Evolutionary conservation across 1,140 invertebrate genomes (phyloP).

Genomic region (Listronotus bonariensis): DNA sequence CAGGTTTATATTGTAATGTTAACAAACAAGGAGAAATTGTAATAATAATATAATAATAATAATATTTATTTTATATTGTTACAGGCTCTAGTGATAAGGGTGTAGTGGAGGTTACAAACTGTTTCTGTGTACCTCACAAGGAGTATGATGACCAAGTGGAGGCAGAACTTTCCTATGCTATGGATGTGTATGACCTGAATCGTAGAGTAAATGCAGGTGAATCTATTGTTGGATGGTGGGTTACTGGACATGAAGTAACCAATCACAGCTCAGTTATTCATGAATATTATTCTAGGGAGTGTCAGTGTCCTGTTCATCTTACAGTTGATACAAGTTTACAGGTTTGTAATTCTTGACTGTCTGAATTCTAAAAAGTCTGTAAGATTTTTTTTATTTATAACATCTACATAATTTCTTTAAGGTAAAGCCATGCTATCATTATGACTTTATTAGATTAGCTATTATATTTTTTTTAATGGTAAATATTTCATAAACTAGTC

Average conservation of each 20-base stretch:
- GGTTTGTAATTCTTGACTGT: too few relatives aligned
- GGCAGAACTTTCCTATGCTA: conserved; percentile 93
- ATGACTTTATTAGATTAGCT: too few relatives aligned
- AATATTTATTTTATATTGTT: too few relatives aligned
- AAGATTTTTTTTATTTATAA: too few relatives aligned
- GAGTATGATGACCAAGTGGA: conserved; percentile 95
- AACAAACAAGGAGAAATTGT: too few relatives aligned
- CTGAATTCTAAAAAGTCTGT: too few relatives aligned
- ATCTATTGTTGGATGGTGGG: conserved; percentile 96
- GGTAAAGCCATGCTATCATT: too few relatives aligned
- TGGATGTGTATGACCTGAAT: conserved; percentile 93
- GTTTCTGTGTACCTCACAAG: conserved; percentile 96
- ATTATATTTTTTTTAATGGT: too few relatives aligned
- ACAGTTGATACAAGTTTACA: conserved; percentile 90
- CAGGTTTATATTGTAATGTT: too few relatives aligned
- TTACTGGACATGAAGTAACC: conserved; percentile 93
- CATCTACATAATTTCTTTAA: too few relatives aligned
- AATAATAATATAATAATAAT: too few relatives aligned
- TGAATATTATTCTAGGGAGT: conserved; percentile 94
- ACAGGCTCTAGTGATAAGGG: conserved; percentile 82
- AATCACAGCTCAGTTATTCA: conserved; percentile 97
- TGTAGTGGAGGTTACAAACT: conserved; percentile 94
- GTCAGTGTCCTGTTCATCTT: conserved; percentile 90
- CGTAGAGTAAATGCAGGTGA: conserved; percentile 89
- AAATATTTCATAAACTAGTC: too few relatives aligned